Percentiles rank a stretch among this genome's conserved stretches.
Conservation (phyloP, 2,113 vertebrate species). For the Aspiorhynchus laticeps region DNA sequence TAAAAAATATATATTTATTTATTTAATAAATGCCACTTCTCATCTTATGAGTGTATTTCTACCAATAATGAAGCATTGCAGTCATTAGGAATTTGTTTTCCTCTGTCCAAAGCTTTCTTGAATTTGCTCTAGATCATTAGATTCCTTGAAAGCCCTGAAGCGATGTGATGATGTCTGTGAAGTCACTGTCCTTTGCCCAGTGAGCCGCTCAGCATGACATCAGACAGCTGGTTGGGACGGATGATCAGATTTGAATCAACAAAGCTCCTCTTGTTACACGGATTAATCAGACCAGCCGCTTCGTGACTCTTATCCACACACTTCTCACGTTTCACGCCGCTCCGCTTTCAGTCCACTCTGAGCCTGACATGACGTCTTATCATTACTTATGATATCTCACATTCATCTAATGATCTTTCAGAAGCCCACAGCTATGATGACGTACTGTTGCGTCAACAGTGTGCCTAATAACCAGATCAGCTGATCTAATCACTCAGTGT, state of each 20-base stretch:
- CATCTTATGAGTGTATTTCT: neutral
- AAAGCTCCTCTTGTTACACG: slow-evolving; percentile 43
- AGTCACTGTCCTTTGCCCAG: neutral
- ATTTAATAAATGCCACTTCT: neutral
- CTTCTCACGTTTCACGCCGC: neutral
- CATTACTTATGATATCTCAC: neutral
- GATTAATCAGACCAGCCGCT: slow-evolving; percentile 18
- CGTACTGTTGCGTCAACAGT: no score
- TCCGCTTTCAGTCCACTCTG: neutral
- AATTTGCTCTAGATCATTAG: neutral
- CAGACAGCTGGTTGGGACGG: slow-evolving; percentile 44
- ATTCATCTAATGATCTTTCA: neutral
- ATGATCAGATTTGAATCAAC: slow-evolving; percentile 33
- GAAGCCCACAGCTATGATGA: neutral
- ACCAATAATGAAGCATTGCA: neutral
- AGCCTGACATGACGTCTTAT: neutral
- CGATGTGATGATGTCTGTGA: neutral
- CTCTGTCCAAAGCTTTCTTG: neutral
- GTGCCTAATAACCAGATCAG: neutral
- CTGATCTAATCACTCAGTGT: neutral
- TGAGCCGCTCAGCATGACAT: neutral
- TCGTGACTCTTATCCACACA: neutral
- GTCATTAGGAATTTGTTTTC: neutral
- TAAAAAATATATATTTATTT: no score
- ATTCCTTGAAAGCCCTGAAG: neutral